Conservation (phyloP, 1,140 invertebrate genomes). For the Oryctes rhinoceros region DNA sequence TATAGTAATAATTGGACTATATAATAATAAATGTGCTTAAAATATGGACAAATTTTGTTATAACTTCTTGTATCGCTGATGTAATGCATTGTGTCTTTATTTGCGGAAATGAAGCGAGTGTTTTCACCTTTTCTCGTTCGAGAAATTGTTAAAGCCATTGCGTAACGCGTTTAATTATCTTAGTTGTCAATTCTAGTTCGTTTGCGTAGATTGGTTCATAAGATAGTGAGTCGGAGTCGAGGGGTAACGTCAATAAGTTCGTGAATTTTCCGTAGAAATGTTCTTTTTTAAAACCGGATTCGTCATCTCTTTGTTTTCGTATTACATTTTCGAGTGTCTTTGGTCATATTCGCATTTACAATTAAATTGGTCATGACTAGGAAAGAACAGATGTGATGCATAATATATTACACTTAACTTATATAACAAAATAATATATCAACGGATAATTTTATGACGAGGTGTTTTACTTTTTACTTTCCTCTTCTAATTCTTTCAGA, state of each 20-base stretch:
- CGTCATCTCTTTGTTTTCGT: slow-evolving; percentile 5
- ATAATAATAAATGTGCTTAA: slow-evolving; percentile 37
- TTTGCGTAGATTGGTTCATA: not conserved
- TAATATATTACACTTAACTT: slow-evolving; percentile 41
- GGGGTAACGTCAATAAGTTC: not conserved
- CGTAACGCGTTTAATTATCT: not conserved
- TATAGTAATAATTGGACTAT: slow-evolving; percentile 37
- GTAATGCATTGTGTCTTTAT: slow-evolving; percentile 8
- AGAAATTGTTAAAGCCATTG: slow-evolving; percentile 17
- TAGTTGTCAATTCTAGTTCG: not conserved
- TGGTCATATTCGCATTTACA: slow-evolving; percentile 37
- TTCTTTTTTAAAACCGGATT: not conserved
- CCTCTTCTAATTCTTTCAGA: slow-evolving; percentile 57
- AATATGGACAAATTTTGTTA: slow-evolving; percentile 39
- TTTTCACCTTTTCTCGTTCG: slow-evolving; percentile 1
- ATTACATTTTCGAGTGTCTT: slow-evolving; percentile 40
- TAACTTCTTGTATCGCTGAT: not conserved
- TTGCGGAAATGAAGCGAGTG: slow-evolving; percentile 34
- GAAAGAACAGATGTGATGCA: slow-evolving; percentile 33
- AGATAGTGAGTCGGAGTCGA: not conserved
- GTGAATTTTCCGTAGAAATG: not conserved
- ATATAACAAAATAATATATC: slow-evolving; percentile 42
- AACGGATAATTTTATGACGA: slow-evolving; percentile 27
- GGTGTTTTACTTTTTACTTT: slow-evolving; percentile 57
- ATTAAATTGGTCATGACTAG: slow-evolving; percentile 38